Evolutionary conservation across 2,888 invertebrate species (phyloP).

Genomic region (Nesidiocoris tenuis): DNA sequence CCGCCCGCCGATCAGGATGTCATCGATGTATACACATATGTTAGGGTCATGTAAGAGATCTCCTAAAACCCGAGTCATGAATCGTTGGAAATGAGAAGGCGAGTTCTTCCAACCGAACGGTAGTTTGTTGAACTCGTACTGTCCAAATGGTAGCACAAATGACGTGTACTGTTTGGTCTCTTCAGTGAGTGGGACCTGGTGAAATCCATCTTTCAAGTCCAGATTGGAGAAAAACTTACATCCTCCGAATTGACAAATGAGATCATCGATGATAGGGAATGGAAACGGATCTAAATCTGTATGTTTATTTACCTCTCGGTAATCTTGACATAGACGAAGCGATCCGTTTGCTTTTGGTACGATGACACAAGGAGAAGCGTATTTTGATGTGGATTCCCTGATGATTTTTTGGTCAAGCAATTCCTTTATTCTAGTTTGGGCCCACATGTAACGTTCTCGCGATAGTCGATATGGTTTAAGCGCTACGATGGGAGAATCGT

Average conservation of each 20-base stretch:
- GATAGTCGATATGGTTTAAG: slow-evolving; percentile 22
- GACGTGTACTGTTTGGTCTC: slow-evolving; percentile 3
- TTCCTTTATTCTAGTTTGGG: not conserved
- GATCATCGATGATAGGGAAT: slow-evolving; percentile 26
- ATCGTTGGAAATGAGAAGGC: slow-evolving; percentile 1
- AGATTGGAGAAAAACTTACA: slow-evolving; percentile 16
- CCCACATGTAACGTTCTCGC: not conserved
- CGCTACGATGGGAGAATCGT: not conserved
- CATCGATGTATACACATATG: slow-evolving; percentile 18
- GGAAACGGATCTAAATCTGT: slow-evolving; percentile 30
- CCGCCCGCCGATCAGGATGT: not conserved
- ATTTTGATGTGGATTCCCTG: not conserved
- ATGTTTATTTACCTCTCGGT: slow-evolving; percentile 2
- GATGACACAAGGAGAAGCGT: slow-evolving; percentile 13
- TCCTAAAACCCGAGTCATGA: not conserved
- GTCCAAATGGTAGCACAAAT: slow-evolving; percentile 16
- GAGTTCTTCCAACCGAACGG: slow-evolving; percentile 28
- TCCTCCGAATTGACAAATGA: slow-evolving; percentile 19
- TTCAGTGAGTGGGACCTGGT: slow-evolving; percentile 5
- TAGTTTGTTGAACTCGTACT: slow-evolving; percentile 12
- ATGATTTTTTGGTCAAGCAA: slow-evolving; percentile 1
- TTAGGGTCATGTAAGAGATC: slow-evolving; percentile 1
- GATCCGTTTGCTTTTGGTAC: slow-evolving; percentile 22
- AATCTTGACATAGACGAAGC: slow-evolving; percentile 24
- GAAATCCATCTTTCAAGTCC: not conserved